A percentile compares a stretch with the other conserved stretches of the same genome.
These are phyloP conservation scores for Suricata suricatta DNA, from an alignment of 2,113 vertebrate genomes.

Conservation along the genomic window DNA sequence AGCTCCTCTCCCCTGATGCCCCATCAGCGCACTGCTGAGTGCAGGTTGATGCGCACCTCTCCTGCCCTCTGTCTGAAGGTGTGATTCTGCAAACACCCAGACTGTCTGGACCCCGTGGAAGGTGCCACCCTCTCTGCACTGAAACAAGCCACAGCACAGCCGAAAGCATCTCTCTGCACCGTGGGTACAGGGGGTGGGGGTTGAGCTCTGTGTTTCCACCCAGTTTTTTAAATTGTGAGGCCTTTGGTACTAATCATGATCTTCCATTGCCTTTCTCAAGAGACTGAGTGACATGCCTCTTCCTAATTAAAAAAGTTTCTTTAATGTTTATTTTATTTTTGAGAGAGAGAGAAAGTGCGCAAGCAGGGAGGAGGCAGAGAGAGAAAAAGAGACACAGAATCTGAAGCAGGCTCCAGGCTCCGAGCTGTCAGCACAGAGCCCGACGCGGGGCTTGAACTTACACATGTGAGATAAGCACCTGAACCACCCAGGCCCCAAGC, in stretches of 20 bases:
- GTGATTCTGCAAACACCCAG: background rate
- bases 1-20: background rate
- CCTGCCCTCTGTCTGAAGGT: background rate
- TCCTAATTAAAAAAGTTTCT: background rate
- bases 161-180: background rate
- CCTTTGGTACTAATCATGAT: background rate
- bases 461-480: too few species aligned
- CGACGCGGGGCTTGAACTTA: too few species aligned
- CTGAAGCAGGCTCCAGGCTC: too few species aligned
- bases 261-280: background rate
- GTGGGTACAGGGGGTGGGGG: rapidly evolving
- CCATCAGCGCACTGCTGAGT: background rate
- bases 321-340: too few species aligned
- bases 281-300: background rate
- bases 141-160: background rate
- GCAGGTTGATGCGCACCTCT: too few species aligned
- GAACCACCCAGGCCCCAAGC: background rate
- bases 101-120: background rate
- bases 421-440: too few species aligned
- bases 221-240: background rate
- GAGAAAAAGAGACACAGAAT: too few species aligned
- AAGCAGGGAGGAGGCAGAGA: too few species aligned
- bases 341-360: too few species aligned
- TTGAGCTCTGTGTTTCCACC: background rate
- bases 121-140: background rate